Evolutionary conservation across 1,140 invertebrate genomes (phyloP), one percentile per base, ranked within the genome.

Genomic region (Vanessa atalanta): DNA sequence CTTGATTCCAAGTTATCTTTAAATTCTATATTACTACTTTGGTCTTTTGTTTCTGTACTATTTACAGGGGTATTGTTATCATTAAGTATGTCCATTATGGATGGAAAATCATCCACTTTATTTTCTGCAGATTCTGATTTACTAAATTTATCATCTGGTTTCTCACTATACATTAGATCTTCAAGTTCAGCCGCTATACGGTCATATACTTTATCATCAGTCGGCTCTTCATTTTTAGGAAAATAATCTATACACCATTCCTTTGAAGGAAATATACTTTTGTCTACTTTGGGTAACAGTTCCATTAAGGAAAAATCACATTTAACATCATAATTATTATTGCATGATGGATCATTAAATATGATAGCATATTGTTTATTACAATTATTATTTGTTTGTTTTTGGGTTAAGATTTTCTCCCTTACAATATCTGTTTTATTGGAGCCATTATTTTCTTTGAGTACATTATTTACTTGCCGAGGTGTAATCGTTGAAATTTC

Each of bases 81-180:
- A 88, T 93, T 93, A 12, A 93, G 81, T 63, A 93, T 93, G 70
- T 93, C 93, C 91, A 93, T 93, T 57, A 93, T 93, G 7, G 93
- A 93, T 51, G 93, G 92, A 75, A 93, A 93, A n/a, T 93, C 92
- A 81, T 93, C 93, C 43, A 79, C 76, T 80, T 92, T 93, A 47
- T 68, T 83, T 53, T 87, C 87, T 51, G 73, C 55, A 11, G 60
- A 8, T 65, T 82, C 82, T 14, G 67, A 50, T 72, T 85, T 83
- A 31, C 20, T 57, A 26, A 70, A 76, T 47, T 79, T 83, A 11
- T 65, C 50, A 15, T 77, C 68, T 50, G 84, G 75, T 76, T 87
- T 89, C 48, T 89, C 88, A 84, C 87, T 91, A 55, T 86, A 90
- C 93, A 93, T 93, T 61, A 93, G 78, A 72, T 89, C 91, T 81